Conservation (phyloP, 2,113 vertebrate genomes). For the Neomonachus schauinslandi region DNA sequence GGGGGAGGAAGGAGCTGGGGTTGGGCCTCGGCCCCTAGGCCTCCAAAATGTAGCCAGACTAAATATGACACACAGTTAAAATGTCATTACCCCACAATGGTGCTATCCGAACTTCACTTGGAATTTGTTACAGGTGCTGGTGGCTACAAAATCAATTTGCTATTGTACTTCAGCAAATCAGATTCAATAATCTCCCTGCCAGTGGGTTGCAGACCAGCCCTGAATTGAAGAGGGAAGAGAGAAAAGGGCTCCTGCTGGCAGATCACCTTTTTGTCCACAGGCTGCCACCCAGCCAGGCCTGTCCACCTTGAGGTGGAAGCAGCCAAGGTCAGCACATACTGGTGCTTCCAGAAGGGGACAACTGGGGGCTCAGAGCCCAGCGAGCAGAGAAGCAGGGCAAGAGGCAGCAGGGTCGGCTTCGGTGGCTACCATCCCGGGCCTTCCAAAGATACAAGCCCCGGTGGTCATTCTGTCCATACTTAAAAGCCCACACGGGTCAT, state of each 20-base stretch:
- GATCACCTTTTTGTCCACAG: neutral
- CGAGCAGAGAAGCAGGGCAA: neutral
- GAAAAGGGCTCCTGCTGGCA: neutral
- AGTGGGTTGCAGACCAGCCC: conserved; percentile 20
- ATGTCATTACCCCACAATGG: conserved; percentile 56
- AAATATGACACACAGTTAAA: conserved; percentile 68
- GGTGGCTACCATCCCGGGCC: fast-evolving
- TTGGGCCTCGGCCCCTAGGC: conserved; percentile 1
- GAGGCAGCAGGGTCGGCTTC: neutral
- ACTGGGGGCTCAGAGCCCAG: neutral
- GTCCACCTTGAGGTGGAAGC: conserved; percentile 1
- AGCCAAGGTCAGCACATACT: neutral
- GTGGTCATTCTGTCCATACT: neutral
- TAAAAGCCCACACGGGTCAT: neutral
- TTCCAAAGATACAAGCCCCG: neutral
- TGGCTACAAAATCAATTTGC: conserved; percentile 71
- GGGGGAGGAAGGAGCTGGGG: neutral
- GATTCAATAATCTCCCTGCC: conserved; percentile 56
- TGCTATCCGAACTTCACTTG: conserved; percentile 49
- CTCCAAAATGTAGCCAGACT: conserved; percentile 32
- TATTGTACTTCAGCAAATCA: conserved; percentile 70
- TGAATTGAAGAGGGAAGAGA: conserved; percentile 1
- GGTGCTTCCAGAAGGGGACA: neutral
- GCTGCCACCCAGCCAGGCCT: neutral
- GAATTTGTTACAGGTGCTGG: conserved; percentile 59